Base-by-base conservation (phyloP, 23 tunicate species). In the Ascidia mentula region DNA sequence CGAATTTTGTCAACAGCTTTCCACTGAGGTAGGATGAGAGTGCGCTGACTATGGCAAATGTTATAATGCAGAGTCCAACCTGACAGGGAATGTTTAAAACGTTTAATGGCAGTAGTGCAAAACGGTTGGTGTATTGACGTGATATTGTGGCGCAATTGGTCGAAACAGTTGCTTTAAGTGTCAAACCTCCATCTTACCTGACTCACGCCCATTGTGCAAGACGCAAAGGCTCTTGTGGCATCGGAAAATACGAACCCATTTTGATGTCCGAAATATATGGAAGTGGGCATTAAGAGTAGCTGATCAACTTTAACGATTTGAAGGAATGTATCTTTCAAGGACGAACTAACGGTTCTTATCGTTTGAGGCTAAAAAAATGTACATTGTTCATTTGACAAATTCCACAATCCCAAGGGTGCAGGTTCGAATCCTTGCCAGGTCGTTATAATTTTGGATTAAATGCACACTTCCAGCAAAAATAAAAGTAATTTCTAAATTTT, bases 201-300 rank as follows among this genome's bases (percentile, higher is more conserved):
- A 69, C 69, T 71, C 15, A 88, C 92, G 22, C 92, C 86, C 35
- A 88, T 45, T 20, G 77, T 40, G 35, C 92, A 88, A 0, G 92
- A 88, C 31, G 79, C 86, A 69, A 39, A 88, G 7, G 92, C 82
- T 40, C 92, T 76, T 1, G 78, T 81, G 15, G 40, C 46, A 46
- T 88, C 92, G 6, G 86, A 88, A 18, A 85, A 69, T 8, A 88
- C 78, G 36, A 88, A 88, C 12, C 87, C 85, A 6, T 37, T 31
- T 28, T 60, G 42, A 36, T 75, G 72, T 15, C 92, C 92, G 32
- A 35, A 40, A 36, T 88, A 88, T 12, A 82, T n/a, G 7, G 92
- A 39, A 69, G 73, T 39, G 31, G 79, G 79, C 31, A 59, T 12
- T 0, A 82, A 26, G 0, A 82, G 79, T 4, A 82, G 20, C 20